These are phyloP conservation scores for Coecobrya sp. DNA, from an alignment of 2,888 invertebrate genomes.

Conservation along the genomic window DNA sequence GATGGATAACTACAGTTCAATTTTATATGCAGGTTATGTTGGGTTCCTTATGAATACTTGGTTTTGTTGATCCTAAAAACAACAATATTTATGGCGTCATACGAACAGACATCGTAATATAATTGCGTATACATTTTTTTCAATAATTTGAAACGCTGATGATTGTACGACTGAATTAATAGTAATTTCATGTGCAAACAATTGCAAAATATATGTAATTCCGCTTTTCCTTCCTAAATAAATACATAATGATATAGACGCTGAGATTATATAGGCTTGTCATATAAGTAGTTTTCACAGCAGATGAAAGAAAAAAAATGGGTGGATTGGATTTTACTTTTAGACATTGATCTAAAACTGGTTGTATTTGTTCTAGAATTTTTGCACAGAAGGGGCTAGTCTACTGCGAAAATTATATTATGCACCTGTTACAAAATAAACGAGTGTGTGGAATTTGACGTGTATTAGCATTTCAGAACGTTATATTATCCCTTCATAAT, in stretches of 20 bases:
- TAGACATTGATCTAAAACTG: slow-evolving; percentile 32
- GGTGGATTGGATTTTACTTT: slow-evolving; percentile 1
- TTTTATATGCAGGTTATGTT: too few relatives aligned
- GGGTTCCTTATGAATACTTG: too few relatives aligned
- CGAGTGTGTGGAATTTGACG: not conserved
- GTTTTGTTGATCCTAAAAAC: too few relatives aligned
- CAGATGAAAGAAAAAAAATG: not conserved
- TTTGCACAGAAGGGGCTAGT: not conserved
- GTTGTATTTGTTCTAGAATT: slow-evolving; percentile 47
- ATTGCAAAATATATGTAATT: not conserved
- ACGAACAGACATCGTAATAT: slow-evolving; percentile 10
- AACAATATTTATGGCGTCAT: too few relatives aligned
- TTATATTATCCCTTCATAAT: not conserved
- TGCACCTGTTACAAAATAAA: slow-evolving; percentile 22
- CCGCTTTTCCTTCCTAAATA: slow-evolving; percentile 24
- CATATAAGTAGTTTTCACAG: too few relatives aligned
- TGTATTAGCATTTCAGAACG: not conserved
- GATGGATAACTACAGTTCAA: too few relatives aligned
- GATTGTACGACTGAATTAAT: slow-evolving; percentile 40
- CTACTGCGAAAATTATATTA: slow-evolving; percentile 2
- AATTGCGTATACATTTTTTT: not conserved
- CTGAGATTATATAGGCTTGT: too few relatives aligned
- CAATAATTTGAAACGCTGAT: slow-evolving; percentile 23
- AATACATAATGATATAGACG: not conserved
- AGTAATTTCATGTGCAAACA: slow-evolving; percentile 32